A percentile compares a stretch with the other conserved stretches of the same genome.
Conservation (phyloP, 1,140 invertebrate species). For the Drosophila saltans region DNA sequence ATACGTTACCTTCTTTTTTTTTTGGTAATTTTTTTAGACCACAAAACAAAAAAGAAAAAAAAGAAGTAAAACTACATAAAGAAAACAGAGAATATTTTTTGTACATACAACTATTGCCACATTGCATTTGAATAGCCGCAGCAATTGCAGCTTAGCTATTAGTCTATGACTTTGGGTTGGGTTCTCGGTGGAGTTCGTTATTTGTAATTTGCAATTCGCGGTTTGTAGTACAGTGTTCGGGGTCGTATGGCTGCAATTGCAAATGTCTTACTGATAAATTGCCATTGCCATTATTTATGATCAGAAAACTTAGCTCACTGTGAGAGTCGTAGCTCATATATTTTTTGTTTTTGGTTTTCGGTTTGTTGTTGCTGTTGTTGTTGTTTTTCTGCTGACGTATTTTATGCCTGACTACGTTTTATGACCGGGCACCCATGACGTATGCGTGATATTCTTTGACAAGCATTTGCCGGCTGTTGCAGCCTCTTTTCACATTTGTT, state of each 20-base stretch:
- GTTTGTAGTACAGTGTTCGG: not conserved
- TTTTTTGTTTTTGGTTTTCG: constrained; percentile 1
- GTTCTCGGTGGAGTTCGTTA: not conserved
- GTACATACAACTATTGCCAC: constrained; percentile 49
- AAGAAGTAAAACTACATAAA: not conserved
- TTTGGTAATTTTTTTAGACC: constrained; percentile 5
- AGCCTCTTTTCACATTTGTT: constrained; percentile 24
- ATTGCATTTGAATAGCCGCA: constrained; percentile 39
- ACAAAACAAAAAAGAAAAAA: not conserved
- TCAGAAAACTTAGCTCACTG: constrained; percentile 18
- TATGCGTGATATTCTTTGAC: constrained; percentile 58
- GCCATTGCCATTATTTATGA: constrained; percentile 59
- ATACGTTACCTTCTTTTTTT: constrained; percentile 1
- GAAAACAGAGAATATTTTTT: not conserved
- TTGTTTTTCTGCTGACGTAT: constrained; percentile 20
- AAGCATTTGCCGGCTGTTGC: not conserved
- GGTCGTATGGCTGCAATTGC: constrained; percentile 32
- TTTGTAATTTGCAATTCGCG: not conserved
- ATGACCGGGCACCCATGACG: constrained; percentile 61
- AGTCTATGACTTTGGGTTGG: not conserved
- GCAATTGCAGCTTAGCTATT: constrained; percentile 3
- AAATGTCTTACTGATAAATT: constrained; percentile 68
- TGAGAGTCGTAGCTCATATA: constrained; percentile 6
- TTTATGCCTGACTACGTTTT: constrained; percentile 64
- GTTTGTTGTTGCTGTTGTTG: not conserved